Evolutionary conservation across 2,888 invertebrate species (phyloP).

Genomic region (Enchytraeus crypticus): DNA sequence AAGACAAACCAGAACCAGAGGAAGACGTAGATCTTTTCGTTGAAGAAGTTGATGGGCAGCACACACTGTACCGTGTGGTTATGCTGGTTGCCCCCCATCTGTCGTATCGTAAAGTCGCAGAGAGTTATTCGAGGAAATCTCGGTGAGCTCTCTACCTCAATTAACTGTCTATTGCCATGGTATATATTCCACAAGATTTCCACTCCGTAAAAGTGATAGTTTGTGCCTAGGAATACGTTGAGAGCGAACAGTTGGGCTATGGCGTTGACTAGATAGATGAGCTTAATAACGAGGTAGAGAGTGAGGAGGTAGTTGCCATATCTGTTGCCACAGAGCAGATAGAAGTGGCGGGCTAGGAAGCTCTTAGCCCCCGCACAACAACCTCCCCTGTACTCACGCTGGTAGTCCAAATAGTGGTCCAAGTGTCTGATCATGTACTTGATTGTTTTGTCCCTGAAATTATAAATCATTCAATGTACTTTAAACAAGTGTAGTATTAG

Average conservation of each 20-base stretch:
- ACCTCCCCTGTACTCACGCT: conserved; percentile 46
- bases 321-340: conserved; percentile 45
- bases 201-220: conserved; percentile 49
- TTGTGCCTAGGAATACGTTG: conserved; percentile 51
- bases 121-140: conserved; percentile 47
- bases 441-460: conserved; percentile 50
- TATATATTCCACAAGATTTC: conserved; percentile 51
- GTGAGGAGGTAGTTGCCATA: conserved; percentile 51
- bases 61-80: conserved; percentile 49
- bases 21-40: too few relatives aligned
- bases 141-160: conserved; percentile 41
- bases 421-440: conserved; percentile 51
- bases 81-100: conserved; percentile 47
- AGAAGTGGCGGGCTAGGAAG: conserved; percentile 44
- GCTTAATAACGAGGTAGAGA: conserved; percentile 50
- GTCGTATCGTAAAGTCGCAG: conserved; percentile 49
- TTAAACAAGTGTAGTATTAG: too few relatives aligned
- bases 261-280: conserved; percentile 49
- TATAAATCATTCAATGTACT: too few relatives aligned
- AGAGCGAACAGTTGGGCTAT: conserved; percentile 51
- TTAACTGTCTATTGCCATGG: conserved; percentile 41
- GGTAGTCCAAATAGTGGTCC: conserved; percentile 49
- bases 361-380: conserved; percentile 44
- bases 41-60: too few relatives aligned
- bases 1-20: conserved; percentile 52